phyloP scores from a whole-genome alignment of 1,140 invertebrate genomes.

The Drosophila ogumai region DNA sequence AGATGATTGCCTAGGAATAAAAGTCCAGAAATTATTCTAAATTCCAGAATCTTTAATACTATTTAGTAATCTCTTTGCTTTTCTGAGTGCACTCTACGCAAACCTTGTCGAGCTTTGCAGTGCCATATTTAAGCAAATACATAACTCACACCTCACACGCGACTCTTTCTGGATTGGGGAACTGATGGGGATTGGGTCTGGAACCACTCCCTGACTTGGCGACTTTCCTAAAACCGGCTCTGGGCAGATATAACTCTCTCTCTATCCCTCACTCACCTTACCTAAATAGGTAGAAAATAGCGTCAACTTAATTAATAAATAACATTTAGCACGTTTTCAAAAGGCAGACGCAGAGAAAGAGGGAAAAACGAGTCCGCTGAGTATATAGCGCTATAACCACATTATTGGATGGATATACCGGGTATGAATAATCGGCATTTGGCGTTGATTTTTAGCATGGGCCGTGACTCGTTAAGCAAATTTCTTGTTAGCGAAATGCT shows the following conservation, averaged over 20 bases:
- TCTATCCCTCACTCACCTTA: neutral
- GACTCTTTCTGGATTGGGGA: conserved; percentile 10
- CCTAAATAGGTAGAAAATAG: conserved; percentile 71
- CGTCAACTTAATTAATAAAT: conserved; percentile 83
- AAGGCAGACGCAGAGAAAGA: conserved; percentile 3
- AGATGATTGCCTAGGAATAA: too few species aligned
- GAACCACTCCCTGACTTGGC: conserved; percentile 66
- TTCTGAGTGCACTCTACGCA: conserved; percentile 17
- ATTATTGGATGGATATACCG: conserved; percentile 49
- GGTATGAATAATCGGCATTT: conserved; percentile 71
- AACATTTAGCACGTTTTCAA: conserved; percentile 77
- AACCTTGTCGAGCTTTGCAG: conserved; percentile 46
- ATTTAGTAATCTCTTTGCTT: neutral
- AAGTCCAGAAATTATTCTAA: neutral
- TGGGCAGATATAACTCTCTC: conserved; percentile 25
- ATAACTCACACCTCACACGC: conserved; percentile 66
- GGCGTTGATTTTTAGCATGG: conserved; percentile 71
- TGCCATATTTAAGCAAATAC: conserved; percentile 49
- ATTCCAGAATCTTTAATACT: neutral
- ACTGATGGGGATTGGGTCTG: conserved; percentile 12
- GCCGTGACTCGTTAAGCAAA: conserved; percentile 56
- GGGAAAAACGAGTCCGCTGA: conserved; percentile 2
- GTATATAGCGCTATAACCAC: conserved; percentile 34
- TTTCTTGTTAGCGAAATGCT: conserved; percentile 35
- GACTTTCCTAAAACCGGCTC: conserved; percentile 55